These are phyloP conservation scores for Bergia sp. DNA, from an alignment of 92 coral and sea anemone genomes.

Conservation along the genomic window DNA sequence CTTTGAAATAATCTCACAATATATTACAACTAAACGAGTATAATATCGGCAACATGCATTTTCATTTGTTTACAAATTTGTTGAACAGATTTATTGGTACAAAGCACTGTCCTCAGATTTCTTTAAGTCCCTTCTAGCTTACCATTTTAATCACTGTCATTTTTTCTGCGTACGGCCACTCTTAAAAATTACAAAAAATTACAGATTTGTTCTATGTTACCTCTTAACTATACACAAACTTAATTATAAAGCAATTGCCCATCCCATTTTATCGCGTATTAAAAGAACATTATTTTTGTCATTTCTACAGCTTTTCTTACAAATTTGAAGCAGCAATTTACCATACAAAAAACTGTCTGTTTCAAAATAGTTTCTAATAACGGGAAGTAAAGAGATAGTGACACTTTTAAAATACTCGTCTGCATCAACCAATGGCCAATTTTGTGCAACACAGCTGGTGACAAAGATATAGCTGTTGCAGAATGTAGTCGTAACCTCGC, in stretches of 20 bases:
- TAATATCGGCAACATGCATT: background rate
- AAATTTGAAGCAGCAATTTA: slow-evolving; percentile 17
- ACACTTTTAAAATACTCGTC: background rate
- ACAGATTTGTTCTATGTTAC: background rate
- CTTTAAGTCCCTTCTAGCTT: background rate
- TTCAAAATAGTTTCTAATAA: slow-evolving; percentile 33
- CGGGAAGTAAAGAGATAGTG: background rate
- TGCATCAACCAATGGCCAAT: background rate
- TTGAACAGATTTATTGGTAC: background rate
- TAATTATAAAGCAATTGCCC: slow-evolving; percentile 1
- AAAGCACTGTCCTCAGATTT: slow-evolving; percentile 23
- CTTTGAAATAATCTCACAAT: background rate
- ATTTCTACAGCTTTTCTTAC: slow-evolving; percentile 36
- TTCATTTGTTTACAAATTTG: background rate
- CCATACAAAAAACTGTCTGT: slow-evolving; percentile 30
- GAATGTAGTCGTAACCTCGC: background rate
- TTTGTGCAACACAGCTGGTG: background rate
- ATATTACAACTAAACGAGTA: background rate
- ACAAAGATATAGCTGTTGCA: background rate
- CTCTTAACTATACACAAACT: slow-evolving; percentile 9
- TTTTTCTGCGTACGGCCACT: background rate
- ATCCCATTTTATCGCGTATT: slow-evolving; percentile 13
- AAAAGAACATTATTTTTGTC: slow-evolving; percentile 4
- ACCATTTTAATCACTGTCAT: background rate
- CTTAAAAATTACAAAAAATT: slow-evolving; percentile 1